Evolutionary conservation across 2,797 vertebrate species (phyloP).

Genomic region (Novumbra hubbsi): DNA sequence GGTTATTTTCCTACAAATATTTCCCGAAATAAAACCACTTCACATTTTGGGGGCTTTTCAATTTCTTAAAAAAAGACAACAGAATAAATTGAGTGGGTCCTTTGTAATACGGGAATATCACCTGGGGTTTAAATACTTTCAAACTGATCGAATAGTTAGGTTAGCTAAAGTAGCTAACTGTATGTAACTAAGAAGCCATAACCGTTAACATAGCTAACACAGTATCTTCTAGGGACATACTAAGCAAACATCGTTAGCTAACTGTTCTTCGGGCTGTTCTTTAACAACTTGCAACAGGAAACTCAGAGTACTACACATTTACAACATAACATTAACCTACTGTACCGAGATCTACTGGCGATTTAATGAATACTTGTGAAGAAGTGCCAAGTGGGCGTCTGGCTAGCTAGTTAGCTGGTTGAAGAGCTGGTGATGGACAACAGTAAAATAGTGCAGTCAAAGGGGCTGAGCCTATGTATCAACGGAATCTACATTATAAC

Average conservation of each 20-base stretch:
- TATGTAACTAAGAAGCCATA: no score
- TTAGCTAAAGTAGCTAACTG: no score
- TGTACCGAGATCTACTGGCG: not conserved
- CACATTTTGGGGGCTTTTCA: no score
- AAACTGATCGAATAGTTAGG: no score
- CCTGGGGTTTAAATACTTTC: no score
- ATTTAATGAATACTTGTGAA: not conserved
- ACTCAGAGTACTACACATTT: not conserved
- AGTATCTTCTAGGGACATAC: not conserved
- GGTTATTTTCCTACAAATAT: no score
- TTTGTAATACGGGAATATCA: no score
- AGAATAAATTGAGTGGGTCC: no score
- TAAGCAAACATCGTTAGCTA: slow-evolving; percentile 1
- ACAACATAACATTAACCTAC: not conserved
- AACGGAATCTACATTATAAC: not conserved
- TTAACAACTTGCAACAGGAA: not conserved
- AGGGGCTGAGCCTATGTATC: not conserved
- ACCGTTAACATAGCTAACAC: not conserved
- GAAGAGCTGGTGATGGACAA: not conserved
- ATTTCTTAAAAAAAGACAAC: no score
- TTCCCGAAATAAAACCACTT: no score
- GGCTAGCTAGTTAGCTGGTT: slow-evolving; percentile 6
- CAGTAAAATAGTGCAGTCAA: not conserved
- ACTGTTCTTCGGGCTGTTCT: not conserved
- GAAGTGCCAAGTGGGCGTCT: not conserved